These are phyloP conservation scores for Drosophila tropicalis DNA, from an alignment of 1,140 invertebrate species.

Conservation along the genomic window DNA sequence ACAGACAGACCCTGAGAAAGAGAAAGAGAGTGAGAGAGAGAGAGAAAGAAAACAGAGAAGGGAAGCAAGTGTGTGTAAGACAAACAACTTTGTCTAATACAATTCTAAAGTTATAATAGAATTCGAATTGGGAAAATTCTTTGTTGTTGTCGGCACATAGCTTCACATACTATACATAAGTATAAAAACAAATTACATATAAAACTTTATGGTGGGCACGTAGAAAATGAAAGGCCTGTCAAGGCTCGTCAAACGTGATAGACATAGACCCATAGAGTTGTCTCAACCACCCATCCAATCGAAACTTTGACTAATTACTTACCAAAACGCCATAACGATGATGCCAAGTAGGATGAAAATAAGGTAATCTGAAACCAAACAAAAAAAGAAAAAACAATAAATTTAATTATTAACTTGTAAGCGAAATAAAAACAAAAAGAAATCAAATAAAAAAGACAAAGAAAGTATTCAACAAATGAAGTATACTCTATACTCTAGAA, in stretches of 20 bases:
- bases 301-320: slow-evolving; percentile 77
- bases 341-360: slow-evolving; percentile 5
- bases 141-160: slow-evolving; percentile 24
- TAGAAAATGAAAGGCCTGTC: slow-evolving; percentile 71
- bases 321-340: slow-evolving; percentile 55
- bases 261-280: slow-evolving; percentile 21
- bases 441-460: not conserved
- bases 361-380: slow-evolving; percentile 26
- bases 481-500: too few species aligned
- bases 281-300: slow-evolving; percentile 38
- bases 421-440: not conserved
- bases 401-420: slow-evolving; percentile 63
- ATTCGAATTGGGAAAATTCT: slow-evolving; percentile 73
- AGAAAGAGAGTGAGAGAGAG: not conserved
- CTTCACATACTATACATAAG: slow-evolving; percentile 10
- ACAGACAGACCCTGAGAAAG: not conserved
- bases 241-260: slow-evolving; percentile 73
- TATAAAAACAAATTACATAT: slow-evolving; percentile 75
- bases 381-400: slow-evolving; percentile 42
- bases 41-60: not conserved
- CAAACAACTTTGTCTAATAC: slow-evolving; percentile 49
- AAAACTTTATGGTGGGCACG: slow-evolving; percentile 74
- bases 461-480: too few species aligned
- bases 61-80: not conserved
- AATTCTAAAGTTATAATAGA: slow-evolving; percentile 78